Evolutionary conservation across 2,888 invertebrate species (phyloP).

Genomic region (Antheraea yamamai): DNA sequence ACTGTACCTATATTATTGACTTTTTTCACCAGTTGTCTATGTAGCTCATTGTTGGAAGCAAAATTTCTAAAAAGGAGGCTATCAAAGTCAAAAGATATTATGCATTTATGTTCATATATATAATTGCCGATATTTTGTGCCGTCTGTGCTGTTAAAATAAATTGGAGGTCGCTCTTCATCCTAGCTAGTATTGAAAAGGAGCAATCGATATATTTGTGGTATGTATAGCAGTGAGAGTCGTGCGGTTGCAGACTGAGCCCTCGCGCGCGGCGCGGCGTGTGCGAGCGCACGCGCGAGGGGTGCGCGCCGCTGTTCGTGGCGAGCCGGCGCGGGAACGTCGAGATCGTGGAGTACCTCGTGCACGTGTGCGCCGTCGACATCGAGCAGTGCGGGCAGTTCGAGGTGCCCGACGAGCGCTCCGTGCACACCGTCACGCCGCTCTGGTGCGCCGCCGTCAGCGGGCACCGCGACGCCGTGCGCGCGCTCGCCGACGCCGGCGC

Average conservation of each 20-base stretch:
- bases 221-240: no score
- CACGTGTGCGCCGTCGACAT: constrained; percentile 91
- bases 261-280: constrained; percentile 85
- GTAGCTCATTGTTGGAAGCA: no score
- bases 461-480: constrained; percentile 88
- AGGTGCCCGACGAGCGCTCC: constrained; percentile 89
- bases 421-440: constrained; percentile 93
- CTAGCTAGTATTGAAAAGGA: no score
- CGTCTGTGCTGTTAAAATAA: no score
- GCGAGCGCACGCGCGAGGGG: constrained; percentile 86
- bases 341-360: constrained; percentile 93
- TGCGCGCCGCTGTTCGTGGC: constrained; percentile 92
- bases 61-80: no score
- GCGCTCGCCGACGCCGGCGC: constrained; percentile 91
- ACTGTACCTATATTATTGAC: no score
- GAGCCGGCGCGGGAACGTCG: constrained; percentile 89
- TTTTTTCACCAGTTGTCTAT: no score
- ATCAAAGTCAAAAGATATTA: no score
- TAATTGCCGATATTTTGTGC: no score
- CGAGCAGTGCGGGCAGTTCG: constrained; percentile 92
- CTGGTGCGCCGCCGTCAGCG: constrained; percentile 96
- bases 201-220: no score
- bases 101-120: no score
- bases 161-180: no score
- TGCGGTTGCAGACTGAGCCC: constrained; percentile 74